Evolutionary conservation across 2,797 vertebrate species (phyloP), one percentile per base, ranked within the genome.

Genomic region (Limosa lapponica): DNA sequence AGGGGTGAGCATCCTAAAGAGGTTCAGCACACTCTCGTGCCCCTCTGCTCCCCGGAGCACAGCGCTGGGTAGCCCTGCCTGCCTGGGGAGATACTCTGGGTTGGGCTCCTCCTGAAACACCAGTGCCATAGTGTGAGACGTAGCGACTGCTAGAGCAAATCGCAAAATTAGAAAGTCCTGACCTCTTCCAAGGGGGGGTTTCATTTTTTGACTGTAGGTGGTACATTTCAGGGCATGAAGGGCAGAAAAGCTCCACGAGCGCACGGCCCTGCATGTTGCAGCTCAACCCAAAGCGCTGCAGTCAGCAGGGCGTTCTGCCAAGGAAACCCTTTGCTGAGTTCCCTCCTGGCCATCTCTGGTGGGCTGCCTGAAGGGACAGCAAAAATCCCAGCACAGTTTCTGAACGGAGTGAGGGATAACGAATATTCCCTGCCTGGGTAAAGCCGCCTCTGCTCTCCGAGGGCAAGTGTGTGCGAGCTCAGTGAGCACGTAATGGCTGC

Each of bases 291-390:
- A 72, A 79, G 87, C 3, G 0, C 80, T 83, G 62, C 74, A 85
- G 78, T 90, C 92, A 94, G 92, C 83, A 77, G 64, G 89, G 83
- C 73, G 84, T 75, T 39, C 90, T 90, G 93, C 94, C 92, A 87
- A 87, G 92, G 83, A 96, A 95, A 94, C 80, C 86, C 93, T 85
- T 41, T 0, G 0, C 84, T 2, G 6, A n/a, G 64, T 34, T 96
- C 69, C 71, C 90, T 93, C 84, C 81, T 78, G 83, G 86, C 59
- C 54, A 32, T 66, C 78, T 90, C 91, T 91, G 57, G 61, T 94
- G 93, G 85, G 70, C 74, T 96, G 85, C 82, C 93, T 85, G 88
- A 82, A 87, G 82, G 87, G 78, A 82, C 59, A 66, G 74, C 48
- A 92, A 92, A 95, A 82, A 58, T 74, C 89, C 67, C 92, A 70